Evolutionary conservation across 2,888 invertebrate genomes (phyloP), one percentile per base, ranked within the genome.

Genomic region (Sialis lutaria): DNA sequence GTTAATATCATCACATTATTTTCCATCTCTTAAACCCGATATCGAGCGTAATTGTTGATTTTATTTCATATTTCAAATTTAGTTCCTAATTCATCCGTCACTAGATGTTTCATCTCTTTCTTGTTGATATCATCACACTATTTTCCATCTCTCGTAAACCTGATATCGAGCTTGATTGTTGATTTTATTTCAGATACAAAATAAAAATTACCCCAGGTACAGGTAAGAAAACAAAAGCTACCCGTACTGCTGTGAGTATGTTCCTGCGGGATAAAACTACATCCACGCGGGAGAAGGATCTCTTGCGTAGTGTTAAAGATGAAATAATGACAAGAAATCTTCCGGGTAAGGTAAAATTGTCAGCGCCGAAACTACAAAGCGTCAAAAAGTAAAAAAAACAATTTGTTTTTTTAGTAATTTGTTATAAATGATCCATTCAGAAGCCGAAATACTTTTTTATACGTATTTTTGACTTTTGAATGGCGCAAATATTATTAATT

Each of bases 281-380:
- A 32, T 74, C 79, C 0, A 65, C 68, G 4, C 71, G 92, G 39
- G 97, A 98, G 66, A 85, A 80, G 57, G 93, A 96, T 64, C 70
- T 97, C 8, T 69, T 98, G 5, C 89, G 87, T 60, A 86, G 90
- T 4, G 82, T 95, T 6, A 90, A 90, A 64, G 95, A 97, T 58
- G 91, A 93, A 60, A 82, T 84, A 51, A 68, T 93, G 33, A 90
- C 92, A 0, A 74, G 93, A 54, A 97, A 97, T 72, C 80, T 98
- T 62, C 97, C 97, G 7, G 95, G 96, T 34, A 96, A 95, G 69
- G 95, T 97, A 0, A 96, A 96, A 65, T 68, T 97, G 39, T 89
- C 91, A 2, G 88, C 91, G 2, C 89, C 91, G 0, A 84, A 83
- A 59, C 62, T 86, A 50, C 82, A 81, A 58, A 78, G 76, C 54